Conservation (phyloP, 2,888 invertebrate genomes). For the Bruchidius siliquastri region DNA sequence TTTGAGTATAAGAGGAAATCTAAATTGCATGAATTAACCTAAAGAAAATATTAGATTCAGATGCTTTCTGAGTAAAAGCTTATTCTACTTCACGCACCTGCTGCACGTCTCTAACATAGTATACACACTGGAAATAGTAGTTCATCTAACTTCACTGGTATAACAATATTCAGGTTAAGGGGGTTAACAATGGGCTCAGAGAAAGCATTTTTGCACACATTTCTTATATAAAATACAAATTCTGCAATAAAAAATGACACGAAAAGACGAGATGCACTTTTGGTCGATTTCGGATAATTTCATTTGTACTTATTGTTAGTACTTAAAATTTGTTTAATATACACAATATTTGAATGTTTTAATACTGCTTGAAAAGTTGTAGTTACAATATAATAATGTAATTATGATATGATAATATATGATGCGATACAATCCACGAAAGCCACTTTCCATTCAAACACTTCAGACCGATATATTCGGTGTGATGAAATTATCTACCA, state of each 20-base stretch:
- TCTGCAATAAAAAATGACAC: not conserved
- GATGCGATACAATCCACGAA: conserved; percentile 26
- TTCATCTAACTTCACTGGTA: not conserved
- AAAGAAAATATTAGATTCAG: no score
- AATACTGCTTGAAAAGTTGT: conserved; percentile 33
- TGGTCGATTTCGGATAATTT: conserved; percentile 21
- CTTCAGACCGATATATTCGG: conserved; percentile 20
- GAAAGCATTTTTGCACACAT: not conserved
- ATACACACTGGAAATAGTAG: no score
- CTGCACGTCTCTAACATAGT: no score
- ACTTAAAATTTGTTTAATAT: conserved; percentile 21
- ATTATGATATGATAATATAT: conserved; percentile 5
- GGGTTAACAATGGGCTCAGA: not conserved
- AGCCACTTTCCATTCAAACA: conserved; percentile 33
- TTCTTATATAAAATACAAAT: not conserved
- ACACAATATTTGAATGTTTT: conserved; percentile 24
- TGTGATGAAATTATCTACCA: not conserved
- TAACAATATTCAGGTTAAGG: not conserved
- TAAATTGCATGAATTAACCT: no score
- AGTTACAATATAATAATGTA: conserved; percentile 22
- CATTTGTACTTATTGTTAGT: conserved; percentile 31
- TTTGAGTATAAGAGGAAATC: no score
- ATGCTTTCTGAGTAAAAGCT: no score
- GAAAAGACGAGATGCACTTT: conserved; percentile 13
- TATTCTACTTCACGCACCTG: no score